Conservation (phyloP, 2,888 invertebrate species). For the Aricia artaxerxes region DNA sequence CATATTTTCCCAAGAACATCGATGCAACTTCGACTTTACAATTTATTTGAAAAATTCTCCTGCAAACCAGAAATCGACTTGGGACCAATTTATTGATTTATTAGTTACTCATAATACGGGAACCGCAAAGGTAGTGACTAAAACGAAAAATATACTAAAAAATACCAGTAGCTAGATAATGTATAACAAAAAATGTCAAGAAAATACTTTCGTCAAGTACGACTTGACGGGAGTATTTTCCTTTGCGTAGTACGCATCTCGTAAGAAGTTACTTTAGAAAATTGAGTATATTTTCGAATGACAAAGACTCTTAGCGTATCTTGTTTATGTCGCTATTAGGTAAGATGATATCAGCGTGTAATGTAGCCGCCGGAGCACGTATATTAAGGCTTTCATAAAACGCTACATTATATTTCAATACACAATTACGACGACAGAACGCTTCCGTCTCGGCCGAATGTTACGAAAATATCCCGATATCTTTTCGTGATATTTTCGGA, state of each 20-base stretch:
- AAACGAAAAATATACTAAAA: background rate
- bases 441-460: background rate
- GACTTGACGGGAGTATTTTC: background rate
- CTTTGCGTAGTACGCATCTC: background rate
- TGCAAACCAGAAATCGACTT: background rate
- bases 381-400: slow-evolving; percentile 27
- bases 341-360: slow-evolving; percentile 31
- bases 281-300: slow-evolving; percentile 40
- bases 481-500: background rate
- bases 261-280: slow-evolving; percentile 29
- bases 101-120: background rate
- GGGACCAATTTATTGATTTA: background rate
- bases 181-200: background rate
- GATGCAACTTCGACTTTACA: background rate
- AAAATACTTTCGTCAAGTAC: background rate
- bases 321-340: slow-evolving; percentile 41
- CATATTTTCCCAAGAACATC: background rate
- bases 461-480: background rate
- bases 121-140: background rate
- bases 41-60: background rate
- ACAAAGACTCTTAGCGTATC: slow-evolving; percentile 43
- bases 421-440: background rate
- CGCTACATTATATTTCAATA: slow-evolving; percentile 21
- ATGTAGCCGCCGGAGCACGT: slow-evolving; percentile 27
- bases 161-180: background rate